A percentile compares a stretch with the other conserved stretches of the same genome.
Evolutionary conservation across 2,797 vertebrate species (phyloP).

Genomic region (Sebastes vulpes): DNA sequence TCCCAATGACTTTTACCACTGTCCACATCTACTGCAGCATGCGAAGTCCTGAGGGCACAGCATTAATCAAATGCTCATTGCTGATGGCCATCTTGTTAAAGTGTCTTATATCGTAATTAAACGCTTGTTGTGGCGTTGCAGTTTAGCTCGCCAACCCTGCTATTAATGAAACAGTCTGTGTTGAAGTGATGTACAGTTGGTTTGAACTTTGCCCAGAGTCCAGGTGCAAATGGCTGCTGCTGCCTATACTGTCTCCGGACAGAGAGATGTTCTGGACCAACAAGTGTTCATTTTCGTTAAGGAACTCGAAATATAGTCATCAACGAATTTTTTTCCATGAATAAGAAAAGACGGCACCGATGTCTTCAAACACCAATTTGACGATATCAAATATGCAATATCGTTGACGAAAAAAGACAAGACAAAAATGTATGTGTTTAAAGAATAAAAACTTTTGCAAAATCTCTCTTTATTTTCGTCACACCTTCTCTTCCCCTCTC

Average conservation of each 20-base stretch:
- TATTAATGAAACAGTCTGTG: conserved; percentile 24
- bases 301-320: too few relatives aligned
- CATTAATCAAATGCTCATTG: conserved; percentile 60
- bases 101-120: conserved; percentile 40
- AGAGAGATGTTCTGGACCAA: background rate
- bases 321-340: too few relatives aligned
- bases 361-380: background rate
- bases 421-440: background rate
- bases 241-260: background rate
- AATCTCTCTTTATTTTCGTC: too few relatives aligned
- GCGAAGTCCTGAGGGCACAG: conserved; percentile 35
- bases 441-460: too few relatives aligned
- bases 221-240: background rate
- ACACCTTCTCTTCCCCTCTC: background rate
- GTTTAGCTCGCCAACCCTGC: background rate
- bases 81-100: conserved; percentile 61
- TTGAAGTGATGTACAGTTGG: background rate
- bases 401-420: background rate
- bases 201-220: background rate
- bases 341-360: background rate
- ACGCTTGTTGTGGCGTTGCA: conserved; percentile 23
- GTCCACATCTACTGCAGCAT: conserved; percentile 20
- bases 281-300: background rate
- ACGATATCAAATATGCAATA: too few relatives aligned
- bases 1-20: conserved; percentile 55